These are phyloP conservation scores for Drosophila nr. perissopoda DNA, from an alignment of 2,888 invertebrate genomes.

Conservation along the genomic window DNA sequence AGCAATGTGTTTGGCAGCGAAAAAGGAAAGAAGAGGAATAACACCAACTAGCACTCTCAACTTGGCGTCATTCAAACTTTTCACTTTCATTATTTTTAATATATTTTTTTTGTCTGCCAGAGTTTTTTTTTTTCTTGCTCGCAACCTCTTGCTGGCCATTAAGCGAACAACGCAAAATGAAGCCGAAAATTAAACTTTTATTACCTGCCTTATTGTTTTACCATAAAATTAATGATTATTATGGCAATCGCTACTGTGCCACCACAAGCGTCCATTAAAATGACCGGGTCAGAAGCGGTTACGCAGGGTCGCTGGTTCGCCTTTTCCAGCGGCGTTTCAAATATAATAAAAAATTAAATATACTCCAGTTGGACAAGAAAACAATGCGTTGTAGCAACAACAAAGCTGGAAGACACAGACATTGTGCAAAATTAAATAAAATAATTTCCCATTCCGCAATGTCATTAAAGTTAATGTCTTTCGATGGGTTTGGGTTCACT, in stretches of 20 bases:
- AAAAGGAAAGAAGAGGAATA: slow-evolving; percentile 10
- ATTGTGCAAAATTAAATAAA: slow-evolving; percentile 66
- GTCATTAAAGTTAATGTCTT: slow-evolving; percentile 67
- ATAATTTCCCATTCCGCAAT: slow-evolving; percentile 71
- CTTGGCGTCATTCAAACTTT: slow-evolving; percentile 65
- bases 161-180: slow-evolving; percentile 40
- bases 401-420: slow-evolving; percentile 15
- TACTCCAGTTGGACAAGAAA: slow-evolving; percentile 30
- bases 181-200: slow-evolving; percentile 76
- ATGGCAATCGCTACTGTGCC: slow-evolving; percentile 67
- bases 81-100: slow-evolving; percentile 76
- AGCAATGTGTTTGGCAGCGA: slow-evolving; percentile 13
- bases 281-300: slow-evolving; percentile 4
- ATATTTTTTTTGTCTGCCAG: slow-evolving; percentile 24
- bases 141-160: slow-evolving; percentile 50
- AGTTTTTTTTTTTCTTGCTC: slow-evolving; percentile 13
- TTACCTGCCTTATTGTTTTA: slow-evolving; percentile 81
- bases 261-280: slow-evolving; percentile 73
- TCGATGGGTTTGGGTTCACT: slow-evolving; percentile 13
- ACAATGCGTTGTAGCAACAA: slow-evolving; percentile 18
- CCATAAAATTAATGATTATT: slow-evolving; percentile 81
- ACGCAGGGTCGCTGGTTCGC: slow-evolving; percentile 36
- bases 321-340: slow-evolving; percentile 46
- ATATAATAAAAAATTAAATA: slow-evolving; percentile 71
- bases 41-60: slow-evolving; percentile 26